Percentiles rank a stretch among this genome's conserved stretches.
Evolutionary conservation across 2,113 vertebrate species (phyloP).

Genomic region (Narcine bancroftii): DNA sequence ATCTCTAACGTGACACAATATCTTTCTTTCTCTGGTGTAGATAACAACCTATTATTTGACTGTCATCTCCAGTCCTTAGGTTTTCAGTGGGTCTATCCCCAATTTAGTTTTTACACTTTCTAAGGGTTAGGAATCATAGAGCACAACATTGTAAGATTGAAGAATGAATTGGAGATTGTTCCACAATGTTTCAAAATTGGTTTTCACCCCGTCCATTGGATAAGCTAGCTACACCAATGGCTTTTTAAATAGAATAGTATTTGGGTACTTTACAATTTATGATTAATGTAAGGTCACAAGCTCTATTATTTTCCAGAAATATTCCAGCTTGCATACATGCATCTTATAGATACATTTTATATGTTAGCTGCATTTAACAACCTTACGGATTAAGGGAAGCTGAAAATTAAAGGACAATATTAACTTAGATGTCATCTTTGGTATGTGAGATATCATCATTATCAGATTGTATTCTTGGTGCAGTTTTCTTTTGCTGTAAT

Average conservation of each 20-base stretch:
- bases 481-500: background rate
- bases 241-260: background rate
- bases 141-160: background rate
- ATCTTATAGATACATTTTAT: background rate
- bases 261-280: background rate
- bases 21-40: too few species aligned
- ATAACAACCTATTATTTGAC: background rate
- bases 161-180: background rate
- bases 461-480: background rate
- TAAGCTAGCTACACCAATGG: background rate
- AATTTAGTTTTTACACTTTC: background rate
- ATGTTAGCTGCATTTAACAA: background rate
- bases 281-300: background rate
- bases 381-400: background rate
- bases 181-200: background rate
- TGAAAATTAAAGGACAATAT: background rate
- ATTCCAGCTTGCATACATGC: background rate
- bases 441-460: background rate
- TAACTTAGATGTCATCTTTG: background rate
- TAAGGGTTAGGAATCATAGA: background rate
- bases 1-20: too few species aligned
- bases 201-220: background rate
- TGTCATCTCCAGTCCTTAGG: background rate
- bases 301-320: background rate
- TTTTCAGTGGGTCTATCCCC: background rate